phyloP scores from a whole-genome alignment of 1,140 invertebrate genomes.

The Drosophila nasuta region DNA sequence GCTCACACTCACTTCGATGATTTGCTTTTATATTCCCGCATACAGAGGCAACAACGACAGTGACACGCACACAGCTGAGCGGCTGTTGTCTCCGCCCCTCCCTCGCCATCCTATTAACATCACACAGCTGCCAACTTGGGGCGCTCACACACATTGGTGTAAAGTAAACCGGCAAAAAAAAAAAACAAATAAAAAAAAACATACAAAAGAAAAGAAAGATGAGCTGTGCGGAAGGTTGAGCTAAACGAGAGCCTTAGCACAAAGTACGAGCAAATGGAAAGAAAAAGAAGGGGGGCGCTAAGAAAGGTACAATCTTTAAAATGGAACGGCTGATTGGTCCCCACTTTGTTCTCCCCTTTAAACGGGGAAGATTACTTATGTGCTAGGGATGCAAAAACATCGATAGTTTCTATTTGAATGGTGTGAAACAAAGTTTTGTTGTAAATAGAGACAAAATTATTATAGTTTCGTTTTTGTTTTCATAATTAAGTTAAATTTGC shows the following conservation, averaged over 20 bases:
- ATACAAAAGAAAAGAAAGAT: constrained; percentile 59
- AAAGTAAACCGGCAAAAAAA: constrained; percentile 78
- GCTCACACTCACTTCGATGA: constrained; percentile 5
- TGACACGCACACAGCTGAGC: constrained; percentile 75
- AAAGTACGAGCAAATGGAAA: constrained; percentile 4
- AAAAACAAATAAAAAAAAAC: constrained; percentile 44
- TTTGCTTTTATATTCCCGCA: constrained; percentile 10
- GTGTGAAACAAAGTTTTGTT: too few relatives aligned
- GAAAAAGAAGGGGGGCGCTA: neutral
- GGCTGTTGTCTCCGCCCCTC: constrained; percentile 24
- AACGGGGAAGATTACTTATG: neutral
- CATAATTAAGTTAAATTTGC: too few relatives aligned
- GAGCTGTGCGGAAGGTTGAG: constrained; percentile 20
- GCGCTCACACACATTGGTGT: constrained; percentile 51
- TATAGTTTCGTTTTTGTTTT: too few relatives aligned
- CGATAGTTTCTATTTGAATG: too few relatives aligned
- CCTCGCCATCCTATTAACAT: constrained; percentile 26
- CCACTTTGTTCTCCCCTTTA: too few relatives aligned
- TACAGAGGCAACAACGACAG: neutral
- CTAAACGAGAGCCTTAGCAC: constrained; percentile 39
- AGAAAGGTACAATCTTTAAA: constrained; percentile 22
- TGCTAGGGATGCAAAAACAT: neutral
- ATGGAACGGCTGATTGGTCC: neutral
- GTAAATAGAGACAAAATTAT: too few relatives aligned
- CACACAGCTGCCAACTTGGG: constrained; percentile 71